A percentile compares a stretch with the other conserved stretches of the same genome.
These are phyloP conservation scores for Lasiurus borealis DNA, from an alignment of 2,113 vertebrate species.

Conservation along the genomic window DNA sequence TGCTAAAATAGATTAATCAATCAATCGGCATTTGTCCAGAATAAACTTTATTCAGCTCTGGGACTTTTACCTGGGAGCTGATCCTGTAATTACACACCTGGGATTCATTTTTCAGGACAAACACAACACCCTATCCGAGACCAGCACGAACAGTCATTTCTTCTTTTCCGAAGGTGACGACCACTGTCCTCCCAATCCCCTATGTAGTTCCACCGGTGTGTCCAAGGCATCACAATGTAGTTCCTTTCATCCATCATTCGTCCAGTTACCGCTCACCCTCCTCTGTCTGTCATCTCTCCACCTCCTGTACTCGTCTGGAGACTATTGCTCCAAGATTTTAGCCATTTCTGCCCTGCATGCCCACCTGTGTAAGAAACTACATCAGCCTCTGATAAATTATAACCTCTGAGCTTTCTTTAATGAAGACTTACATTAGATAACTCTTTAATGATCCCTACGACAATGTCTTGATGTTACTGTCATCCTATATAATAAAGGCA, in stretches of 20 bases:
- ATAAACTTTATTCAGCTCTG: neutral
- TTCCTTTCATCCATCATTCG: neutral
- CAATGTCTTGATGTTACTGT: neutral
- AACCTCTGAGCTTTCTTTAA: neutral
- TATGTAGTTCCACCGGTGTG: neutral
- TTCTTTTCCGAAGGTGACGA: neutral
- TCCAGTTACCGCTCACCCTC: neutral
- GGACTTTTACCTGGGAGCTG: neutral
- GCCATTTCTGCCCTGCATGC: neutral
- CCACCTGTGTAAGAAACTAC: neutral
- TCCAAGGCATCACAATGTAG: neutral
- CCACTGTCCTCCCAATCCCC: neutral
- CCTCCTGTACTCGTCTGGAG: neutral
- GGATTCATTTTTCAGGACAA: neutral
- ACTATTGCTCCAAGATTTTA: neutral
- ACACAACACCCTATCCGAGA: neutral
- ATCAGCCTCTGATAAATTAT: neutral
- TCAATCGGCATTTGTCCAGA: neutral
- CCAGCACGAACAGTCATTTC: neutral
- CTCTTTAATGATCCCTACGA: neutral
- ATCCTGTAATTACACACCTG: neutral
- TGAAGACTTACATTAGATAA: neutral
- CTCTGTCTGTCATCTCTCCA: neutral
- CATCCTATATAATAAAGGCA: neutral
- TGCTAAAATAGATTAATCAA: neutral